A percentile compares a stretch with the other conserved stretches of the same genome.
These are phyloP conservation scores for Glareola pratincola DNA, from an alignment of 2,113 vertebrate genomes.

Conservation along the genomic window DNA sequence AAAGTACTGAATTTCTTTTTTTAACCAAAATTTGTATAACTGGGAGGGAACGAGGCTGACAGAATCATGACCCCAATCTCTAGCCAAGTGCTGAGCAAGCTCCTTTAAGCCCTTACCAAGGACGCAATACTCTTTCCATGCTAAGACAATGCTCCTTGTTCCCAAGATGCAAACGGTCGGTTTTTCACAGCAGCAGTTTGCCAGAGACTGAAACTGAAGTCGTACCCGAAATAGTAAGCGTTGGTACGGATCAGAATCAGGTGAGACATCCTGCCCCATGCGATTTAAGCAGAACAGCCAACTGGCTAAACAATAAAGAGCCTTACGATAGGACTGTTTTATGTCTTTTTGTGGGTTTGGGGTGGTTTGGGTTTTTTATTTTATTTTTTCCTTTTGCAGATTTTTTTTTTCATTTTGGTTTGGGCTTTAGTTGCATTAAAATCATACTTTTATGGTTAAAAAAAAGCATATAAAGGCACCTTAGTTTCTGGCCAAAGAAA, in stretches of 20 bases:
- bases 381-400: not conserved
- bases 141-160: not conserved
- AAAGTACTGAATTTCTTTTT: not conserved
- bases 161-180: not conserved
- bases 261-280: not conserved
- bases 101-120: not conserved
- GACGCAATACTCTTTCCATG: not conserved
- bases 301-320: not conserved
- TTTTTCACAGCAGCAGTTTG: not conserved
- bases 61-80: not conserved
- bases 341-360: not conserved
- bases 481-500: not conserved
- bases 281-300: not conserved
- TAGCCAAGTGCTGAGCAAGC: not conserved
- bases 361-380: not conserved
- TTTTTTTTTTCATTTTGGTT: not conserved
- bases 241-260: not conserved
- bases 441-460: not conserved
- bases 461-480: not conserved
- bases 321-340: not conserved
- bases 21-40: not conserved
- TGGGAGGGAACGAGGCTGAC: not conserved
- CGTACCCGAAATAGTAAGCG: not conserved
- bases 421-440: not conserved
- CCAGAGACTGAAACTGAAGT: not conserved